Evolutionary conservation across 2,797 vertebrate species (phyloP).

Genomic region (Takifugu rubripes): DNA sequence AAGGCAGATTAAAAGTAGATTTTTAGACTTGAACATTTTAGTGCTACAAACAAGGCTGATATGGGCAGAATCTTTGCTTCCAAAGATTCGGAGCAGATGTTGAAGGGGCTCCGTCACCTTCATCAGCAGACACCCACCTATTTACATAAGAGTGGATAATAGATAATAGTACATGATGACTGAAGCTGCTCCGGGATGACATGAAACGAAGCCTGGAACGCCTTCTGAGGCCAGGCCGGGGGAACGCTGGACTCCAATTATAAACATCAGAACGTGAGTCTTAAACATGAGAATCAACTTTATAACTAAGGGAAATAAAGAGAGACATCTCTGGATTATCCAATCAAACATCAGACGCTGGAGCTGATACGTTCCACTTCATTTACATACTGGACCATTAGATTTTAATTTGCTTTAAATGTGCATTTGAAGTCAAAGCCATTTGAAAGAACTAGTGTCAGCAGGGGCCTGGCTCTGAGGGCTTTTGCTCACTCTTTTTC

Average conservation of each 20-base stretch:
- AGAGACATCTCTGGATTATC: not conserved
- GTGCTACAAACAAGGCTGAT: too few relatives aligned
- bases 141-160: not conserved
- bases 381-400: not conserved
- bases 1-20: too few relatives aligned
- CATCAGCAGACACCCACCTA: conserved; percentile 30
- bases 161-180: conserved; percentile 16
- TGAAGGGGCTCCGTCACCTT: too few relatives aligned
- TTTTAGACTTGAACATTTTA: too few relatives aligned
- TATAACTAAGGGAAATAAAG: too few relatives aligned
- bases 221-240: conserved; percentile 8
- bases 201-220: conserved; percentile 31
- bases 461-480: not conserved
- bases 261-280: too few relatives aligned
- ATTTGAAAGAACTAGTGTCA: conserved; percentile 19
- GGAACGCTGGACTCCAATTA: too few relatives aligned
- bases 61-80: too few relatives aligned
- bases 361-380: not conserved
- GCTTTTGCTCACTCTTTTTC: not conserved
- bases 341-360: conserved; percentile 12
- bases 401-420: conserved; percentile 21
- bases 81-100: too few relatives aligned
- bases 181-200: conserved; percentile 33
- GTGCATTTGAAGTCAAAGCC: conserved; percentile 5
- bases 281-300: too few relatives aligned